Evolutionary conservation across 2,113 vertebrate species (phyloP), one percentile per base, ranked within the genome.

Genomic region (Eurypyga helias): DNA sequence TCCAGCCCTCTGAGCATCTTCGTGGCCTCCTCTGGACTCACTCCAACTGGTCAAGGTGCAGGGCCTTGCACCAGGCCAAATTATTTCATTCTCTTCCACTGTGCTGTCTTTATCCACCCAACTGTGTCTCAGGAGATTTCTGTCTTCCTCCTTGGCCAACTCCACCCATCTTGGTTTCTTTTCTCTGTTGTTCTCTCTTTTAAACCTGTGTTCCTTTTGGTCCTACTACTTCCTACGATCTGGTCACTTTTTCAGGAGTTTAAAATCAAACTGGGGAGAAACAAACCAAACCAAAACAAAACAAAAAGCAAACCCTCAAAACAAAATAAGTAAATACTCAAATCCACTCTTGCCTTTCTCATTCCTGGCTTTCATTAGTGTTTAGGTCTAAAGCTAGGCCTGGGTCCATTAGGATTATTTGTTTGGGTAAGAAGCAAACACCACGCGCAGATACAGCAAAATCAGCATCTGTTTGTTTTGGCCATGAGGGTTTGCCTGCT

Each of bases 361-460:
- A 2, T 67, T 95, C 41, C 52, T 91, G 79, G 72, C 55, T 86
- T 83, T 23, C 66, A 26, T 36, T 55, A 7, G 6, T 64, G 60
- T 92, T 95, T 93, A 75, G 64, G 85, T 90, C 79, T 78, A 83
- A 90, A 89, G 55, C 48, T 71, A 88, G 80, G 55, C 61, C 38
- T 69, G 61, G 43, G 45, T 87, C 76, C 81, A 93, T 80, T 79
- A 77, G 51, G 70, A 76, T 13, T 25, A 83, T 86, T 87, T 84
- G 57, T 90, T 93, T 90, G 60, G 36, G 61, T 87, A 90, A 89
- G 58, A 92, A 81, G 72, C 64, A 89, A 94, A 86, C 76, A 88
- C 65, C 67, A 72, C 34, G 57, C 48, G 82, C 38, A 84, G 76
- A 82, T 89, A 91, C 11, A 90, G 84, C 33, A 83, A 84, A 93